These are phyloP conservation scores for Triops longicaudatus DNA, from an alignment of 1,140 invertebrate genomes.

Conservation along the genomic window DNA sequence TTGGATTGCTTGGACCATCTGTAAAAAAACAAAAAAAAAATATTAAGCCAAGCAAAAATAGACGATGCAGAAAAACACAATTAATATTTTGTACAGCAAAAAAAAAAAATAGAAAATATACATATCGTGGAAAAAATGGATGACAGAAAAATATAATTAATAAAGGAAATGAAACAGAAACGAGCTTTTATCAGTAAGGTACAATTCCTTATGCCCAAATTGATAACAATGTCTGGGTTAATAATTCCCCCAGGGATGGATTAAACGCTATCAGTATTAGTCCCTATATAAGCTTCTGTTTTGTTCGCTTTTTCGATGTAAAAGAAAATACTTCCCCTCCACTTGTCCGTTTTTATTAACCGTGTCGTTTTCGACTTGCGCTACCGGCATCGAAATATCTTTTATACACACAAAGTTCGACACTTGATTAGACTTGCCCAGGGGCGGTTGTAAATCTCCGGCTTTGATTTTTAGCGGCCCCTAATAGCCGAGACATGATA, in stretches of 20 bases:
- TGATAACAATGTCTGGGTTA: too few species aligned
- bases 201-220: too few species aligned
- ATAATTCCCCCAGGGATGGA: too few species aligned
- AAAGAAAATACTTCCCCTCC: background rate
- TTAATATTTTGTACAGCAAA: too few species aligned
- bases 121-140: too few species aligned
- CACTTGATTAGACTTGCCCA: slow-evolving; percentile 5
- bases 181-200: too few species aligned
- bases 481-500: slow-evolving; percentile 15
- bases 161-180: too few species aligned
- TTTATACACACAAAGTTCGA: background rate
- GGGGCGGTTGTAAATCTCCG: slow-evolving; percentile 12
- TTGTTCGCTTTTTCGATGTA: background rate
- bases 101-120: background rate
- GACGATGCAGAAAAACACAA: background rate
- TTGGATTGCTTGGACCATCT: slow-evolving; percentile 99
- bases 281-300: background rate
- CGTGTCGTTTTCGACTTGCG: background rate
- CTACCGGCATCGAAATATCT: background rate
- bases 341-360: background rate
- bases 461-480: background rate
- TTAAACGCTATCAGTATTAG: background rate
- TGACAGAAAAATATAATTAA: background rate
- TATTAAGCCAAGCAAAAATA: slow-evolving; percentile 28
- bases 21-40: slow-evolving; percentile 52